These are phyloP conservation scores for Tromatobia lineatoria DNA, from an alignment of 2,888 invertebrate species.

Conservation along the genomic window DNA sequence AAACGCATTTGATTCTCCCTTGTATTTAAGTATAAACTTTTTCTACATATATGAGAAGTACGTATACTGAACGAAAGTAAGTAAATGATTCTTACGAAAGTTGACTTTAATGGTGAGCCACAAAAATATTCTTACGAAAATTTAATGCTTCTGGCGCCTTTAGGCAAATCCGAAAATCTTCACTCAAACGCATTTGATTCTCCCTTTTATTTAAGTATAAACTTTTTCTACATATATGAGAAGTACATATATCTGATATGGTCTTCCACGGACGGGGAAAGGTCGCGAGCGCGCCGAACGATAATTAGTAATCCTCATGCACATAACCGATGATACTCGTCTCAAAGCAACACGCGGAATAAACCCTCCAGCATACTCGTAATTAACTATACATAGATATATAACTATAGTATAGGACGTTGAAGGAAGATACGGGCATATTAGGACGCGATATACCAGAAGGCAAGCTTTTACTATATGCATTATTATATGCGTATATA, in stretches of 20 bases:
- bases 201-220: not conserved
- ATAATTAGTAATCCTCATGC: slow-evolving; percentile 62
- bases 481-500: slow-evolving; percentile 44
- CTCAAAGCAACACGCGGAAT: slow-evolving; percentile 39
- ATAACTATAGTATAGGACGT: slow-evolving; percentile 16
- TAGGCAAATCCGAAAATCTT: slow-evolving; percentile 29
- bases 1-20: not conserved
- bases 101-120: not conserved
- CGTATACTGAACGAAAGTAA: no score
- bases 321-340: slow-evolving; percentile 41
- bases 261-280: slow-evolving; percentile 47
- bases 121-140: slow-evolving; percentile 17
- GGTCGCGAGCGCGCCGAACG: slow-evolving; percentile 47
- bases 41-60: no score
- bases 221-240: not conserved
- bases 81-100: slow-evolving; percentile 43
- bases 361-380: slow-evolving; percentile 56
- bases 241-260: slow-evolving; percentile 10
- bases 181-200: not conserved
- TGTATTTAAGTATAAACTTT: not conserved
- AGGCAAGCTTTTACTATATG: slow-evolving; percentile 36
- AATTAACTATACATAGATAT: slow-evolving; percentile 63
- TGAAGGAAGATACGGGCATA: slow-evolving; percentile 46
- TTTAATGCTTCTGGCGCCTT: slow-evolving; percentile 22
- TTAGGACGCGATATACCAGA: slow-evolving; percentile 37